Conservation (phyloP, 2,113 vertebrate genomes). For the Tenrec ecaudatus region DNA sequence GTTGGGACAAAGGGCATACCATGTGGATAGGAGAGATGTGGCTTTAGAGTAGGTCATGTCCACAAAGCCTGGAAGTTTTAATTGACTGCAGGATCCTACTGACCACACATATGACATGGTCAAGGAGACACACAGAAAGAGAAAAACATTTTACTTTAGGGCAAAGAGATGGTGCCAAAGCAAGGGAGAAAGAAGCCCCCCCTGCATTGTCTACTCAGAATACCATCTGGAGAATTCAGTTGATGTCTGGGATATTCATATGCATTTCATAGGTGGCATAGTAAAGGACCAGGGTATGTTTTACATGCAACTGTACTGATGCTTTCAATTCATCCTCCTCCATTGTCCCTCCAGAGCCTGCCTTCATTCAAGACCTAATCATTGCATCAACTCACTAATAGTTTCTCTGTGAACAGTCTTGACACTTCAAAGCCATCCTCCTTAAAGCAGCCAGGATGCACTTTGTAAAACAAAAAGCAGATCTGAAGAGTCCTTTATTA, state of each 20-base stretch:
- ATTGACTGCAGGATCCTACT: not conserved
- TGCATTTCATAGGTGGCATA: not conserved
- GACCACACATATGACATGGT: not conserved
- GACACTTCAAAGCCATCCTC: not conserved
- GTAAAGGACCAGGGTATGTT: not conserved
- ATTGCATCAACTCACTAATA: not conserved
- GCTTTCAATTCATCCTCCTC: not conserved
- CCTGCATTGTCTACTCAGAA: not conserved
- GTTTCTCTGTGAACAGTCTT: not conserved
- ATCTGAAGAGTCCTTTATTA: not conserved
- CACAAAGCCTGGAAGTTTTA: not conserved
- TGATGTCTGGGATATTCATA: not conserved
- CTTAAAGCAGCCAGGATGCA: not conserved
- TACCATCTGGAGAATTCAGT: not conserved
- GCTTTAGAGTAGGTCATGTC: not conserved
- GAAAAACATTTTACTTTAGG: constrained; percentile 23
- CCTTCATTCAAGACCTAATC: not conserved
- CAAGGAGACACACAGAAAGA: not conserved
- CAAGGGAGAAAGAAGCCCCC: not conserved
- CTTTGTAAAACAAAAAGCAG: not conserved
- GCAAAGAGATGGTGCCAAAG: not conserved
- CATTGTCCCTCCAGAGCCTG: not conserved
- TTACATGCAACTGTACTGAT: not conserved
- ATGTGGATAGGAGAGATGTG: not conserved
- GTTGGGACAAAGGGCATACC: not conserved